A percentile compares a stretch with the other conserved stretches of the same genome.
These are phyloP conservation scores for Xiphophorus couchianus DNA, from an alignment of 2,113 vertebrate species.

Conservation along the genomic window DNA sequence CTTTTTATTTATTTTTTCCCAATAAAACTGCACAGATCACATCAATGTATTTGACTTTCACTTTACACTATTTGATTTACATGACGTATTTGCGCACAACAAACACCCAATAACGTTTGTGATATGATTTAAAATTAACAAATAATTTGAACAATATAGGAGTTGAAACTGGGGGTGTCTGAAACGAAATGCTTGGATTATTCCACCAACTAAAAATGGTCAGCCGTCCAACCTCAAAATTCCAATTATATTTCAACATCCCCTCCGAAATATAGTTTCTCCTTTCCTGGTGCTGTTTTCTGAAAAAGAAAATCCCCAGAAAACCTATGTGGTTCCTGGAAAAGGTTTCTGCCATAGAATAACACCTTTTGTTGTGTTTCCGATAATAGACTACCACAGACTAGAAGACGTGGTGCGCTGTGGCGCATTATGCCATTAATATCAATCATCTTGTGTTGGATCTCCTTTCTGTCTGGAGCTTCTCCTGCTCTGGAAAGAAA, in stretches of 20 bases:
- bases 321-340: background rate
- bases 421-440: slow-evolving; percentile 33
- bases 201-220: too few species aligned
- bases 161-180: too few species aligned
- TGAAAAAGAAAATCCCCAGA: background rate
- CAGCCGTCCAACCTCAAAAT: too few species aligned
- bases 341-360: background rate
- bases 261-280: too few species aligned
- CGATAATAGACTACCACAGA: slow-evolving; percentile 24
- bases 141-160: too few species aligned
- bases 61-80: too few species aligned
- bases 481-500: slow-evolving; percentile 26
- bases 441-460: slow-evolving; percentile 31
- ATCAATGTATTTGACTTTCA: background rate
- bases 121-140: too few species aligned
- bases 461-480: slow-evolving; percentile 15
- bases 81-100: too few species aligned
- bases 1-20: background rate
- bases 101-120: too few species aligned
- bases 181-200: too few species aligned
- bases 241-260: too few species aligned
- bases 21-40: background rate
- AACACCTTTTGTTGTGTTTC: slow-evolving; percentile 2
- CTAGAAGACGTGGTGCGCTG: slow-evolving; percentile 1
- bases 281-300: background rate